Evolutionary conservation across 2,888 invertebrate genomes (phyloP).

Genomic region (Deilephila porcellus): DNA sequence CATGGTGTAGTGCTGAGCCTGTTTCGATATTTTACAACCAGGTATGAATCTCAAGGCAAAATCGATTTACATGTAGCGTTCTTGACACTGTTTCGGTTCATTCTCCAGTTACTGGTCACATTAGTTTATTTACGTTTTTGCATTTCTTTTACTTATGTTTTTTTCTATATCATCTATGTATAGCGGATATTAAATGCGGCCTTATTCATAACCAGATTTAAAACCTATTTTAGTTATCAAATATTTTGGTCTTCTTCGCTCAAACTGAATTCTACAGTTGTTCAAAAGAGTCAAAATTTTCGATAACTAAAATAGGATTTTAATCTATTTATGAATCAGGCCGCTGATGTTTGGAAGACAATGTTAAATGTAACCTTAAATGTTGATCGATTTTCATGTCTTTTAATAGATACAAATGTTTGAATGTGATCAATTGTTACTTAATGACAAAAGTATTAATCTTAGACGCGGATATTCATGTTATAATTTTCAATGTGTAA

Average conservation of each 20-base stretch:
- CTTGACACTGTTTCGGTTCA: constrained; percentile 41
- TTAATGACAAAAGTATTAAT: too few species aligned
- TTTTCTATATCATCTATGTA: not conserved
- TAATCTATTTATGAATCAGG: too few species aligned
- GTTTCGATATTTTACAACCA: constrained; percentile 42
- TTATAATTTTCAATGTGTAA: too few species aligned
- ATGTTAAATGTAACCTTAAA: not conserved
- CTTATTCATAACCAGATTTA: too few species aligned
- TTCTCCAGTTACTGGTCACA: constrained; percentile 1
- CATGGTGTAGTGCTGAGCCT: constrained; percentile 36
- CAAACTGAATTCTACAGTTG: too few species aligned
- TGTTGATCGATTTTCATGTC: not conserved
- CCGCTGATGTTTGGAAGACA: not conserved
- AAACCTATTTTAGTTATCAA: too few species aligned
- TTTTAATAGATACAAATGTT: too few species aligned
- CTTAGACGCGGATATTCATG: too few species aligned
- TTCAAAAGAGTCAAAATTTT: too few species aligned
- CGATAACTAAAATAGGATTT: too few species aligned
- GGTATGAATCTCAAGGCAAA: constrained; percentile 56
- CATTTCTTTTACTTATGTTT: not conserved
- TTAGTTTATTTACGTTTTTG: not conserved
- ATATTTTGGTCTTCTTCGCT: too few species aligned
- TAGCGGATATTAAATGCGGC: not conserved
- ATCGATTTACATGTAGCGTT: constrained; percentile 47
- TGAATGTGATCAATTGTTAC: too few species aligned